Evolutionary conservation across 2,797 vertebrate species (phyloP).

Genomic region (Hephaestus fuliginosus): DNA sequence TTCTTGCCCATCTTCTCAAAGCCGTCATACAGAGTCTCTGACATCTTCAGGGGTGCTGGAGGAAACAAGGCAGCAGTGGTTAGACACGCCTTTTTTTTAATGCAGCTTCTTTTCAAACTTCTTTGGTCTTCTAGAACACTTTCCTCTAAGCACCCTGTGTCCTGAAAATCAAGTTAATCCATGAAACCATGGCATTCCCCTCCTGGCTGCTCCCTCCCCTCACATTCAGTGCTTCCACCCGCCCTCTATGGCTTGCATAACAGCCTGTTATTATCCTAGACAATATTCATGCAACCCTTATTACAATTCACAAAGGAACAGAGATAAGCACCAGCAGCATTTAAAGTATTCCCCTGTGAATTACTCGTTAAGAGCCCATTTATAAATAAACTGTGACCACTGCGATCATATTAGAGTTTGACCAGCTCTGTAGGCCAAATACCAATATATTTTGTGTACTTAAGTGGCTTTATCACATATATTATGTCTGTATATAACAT

Average conservation of each 20-base stretch:
- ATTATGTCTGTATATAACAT: neutral
- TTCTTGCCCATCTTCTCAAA: slow-evolving; percentile 91
- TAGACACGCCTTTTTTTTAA: neutral
- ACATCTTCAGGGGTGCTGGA: slow-evolving; percentile 86
- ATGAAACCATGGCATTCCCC: slow-evolving; percentile 25
- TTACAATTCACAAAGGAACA: slow-evolving; percentile 30
- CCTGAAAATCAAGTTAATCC: slow-evolving; percentile 37
- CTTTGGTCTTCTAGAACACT: neutral
- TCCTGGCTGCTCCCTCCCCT: slow-evolving; percentile 13
- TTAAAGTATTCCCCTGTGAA: slow-evolving; percentile 13
- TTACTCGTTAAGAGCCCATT: neutral
- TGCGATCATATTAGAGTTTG: neutral
- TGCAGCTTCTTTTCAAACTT: neutral
- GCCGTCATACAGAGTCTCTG: slow-evolving; percentile 88
- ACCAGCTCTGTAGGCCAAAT: neutral
- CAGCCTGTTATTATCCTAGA: slow-evolving; percentile 22
- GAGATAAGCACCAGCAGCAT: slow-evolving; percentile 34
- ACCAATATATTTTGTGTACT: neutral
- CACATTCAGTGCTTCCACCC: slow-evolving; percentile 28
- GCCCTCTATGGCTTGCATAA: slow-evolving; percentile 60
- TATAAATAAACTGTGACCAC: neutral
- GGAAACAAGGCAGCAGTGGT: neutral
- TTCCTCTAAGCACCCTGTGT: neutral
- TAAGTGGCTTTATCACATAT: neutral
- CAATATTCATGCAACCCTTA: slow-evolving; percentile 42